These are phyloP conservation scores for Scytalopus superciliaris DNA, from an alignment of 2,113 vertebrate genomes.

Conservation along the genomic window DNA sequence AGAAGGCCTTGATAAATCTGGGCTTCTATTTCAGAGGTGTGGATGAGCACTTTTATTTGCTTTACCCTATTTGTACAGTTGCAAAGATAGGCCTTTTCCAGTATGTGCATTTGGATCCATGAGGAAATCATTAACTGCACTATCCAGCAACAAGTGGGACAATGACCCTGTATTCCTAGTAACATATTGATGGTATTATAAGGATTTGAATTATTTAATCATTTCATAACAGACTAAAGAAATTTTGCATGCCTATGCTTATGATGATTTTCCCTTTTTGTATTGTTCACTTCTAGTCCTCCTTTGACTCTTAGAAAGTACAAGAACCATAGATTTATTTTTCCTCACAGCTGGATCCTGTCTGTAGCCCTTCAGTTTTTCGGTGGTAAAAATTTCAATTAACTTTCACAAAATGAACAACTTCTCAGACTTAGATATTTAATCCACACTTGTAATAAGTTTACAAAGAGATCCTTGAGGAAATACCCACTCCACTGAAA, in stretches of 20 bases:
- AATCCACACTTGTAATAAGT: not conserved
- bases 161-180: not conserved
- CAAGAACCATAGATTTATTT: not conserved
- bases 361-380: not conserved
- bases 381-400: not conserved
- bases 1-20: not conserved
- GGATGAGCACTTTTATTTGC: not conserved
- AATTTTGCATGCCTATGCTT: not conserved
- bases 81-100: not conserved
- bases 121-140: not conserved
- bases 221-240: slow-evolving; percentile 11
- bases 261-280: not conserved
- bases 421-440: not conserved
- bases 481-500: not conserved
- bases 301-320: not conserved
- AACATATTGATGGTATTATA: not conserved
- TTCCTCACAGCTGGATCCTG: not conserved
- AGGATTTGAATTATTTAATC: not conserved
- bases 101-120: not conserved
- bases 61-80: not conserved
- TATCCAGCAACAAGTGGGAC: not conserved
- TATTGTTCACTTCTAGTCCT: not conserved
- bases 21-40: not conserved
- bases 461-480: not conserved
- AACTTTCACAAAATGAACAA: not conserved